Percentiles rank a stretch among this genome's conserved stretches.
Evolutionary conservation across 2,888 invertebrate species (phyloP).

Genomic region (Andrena praecox): DNA sequence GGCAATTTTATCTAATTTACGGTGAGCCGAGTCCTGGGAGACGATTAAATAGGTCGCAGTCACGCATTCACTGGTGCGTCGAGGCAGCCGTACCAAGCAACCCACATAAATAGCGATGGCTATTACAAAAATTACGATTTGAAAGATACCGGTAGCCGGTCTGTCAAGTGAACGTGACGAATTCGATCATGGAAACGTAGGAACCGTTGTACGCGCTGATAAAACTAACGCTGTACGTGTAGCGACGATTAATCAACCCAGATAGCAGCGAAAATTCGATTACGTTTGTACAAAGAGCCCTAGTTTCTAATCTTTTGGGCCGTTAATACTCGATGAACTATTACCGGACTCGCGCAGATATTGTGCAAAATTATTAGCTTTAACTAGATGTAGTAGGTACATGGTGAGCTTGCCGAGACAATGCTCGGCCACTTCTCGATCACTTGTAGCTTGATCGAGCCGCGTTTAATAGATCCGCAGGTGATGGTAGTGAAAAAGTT

Average conservation of each 20-base stretch:
- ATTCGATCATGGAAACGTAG: background rate
- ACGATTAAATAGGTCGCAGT: slow-evolving; percentile 67
- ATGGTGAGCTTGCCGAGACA: too few relatives aligned
- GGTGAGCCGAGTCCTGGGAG: slow-evolving; percentile 45
- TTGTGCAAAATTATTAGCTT: background rate
- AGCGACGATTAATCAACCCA: background rate
- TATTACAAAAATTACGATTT: slow-evolving; percentile 9
- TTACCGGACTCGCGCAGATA: background rate
- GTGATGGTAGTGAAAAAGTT: too few relatives aligned
- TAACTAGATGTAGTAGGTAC: background rate
- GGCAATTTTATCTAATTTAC: slow-evolving; percentile 70
- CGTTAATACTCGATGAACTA: background rate
- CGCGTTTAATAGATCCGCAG: too few relatives aligned
- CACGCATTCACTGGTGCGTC: slow-evolving; percentile 58
- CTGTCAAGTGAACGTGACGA: background rate
- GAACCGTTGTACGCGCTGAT: background rate
- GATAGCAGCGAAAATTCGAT: background rate
- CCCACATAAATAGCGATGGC: background rate
- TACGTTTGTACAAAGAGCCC: background rate
- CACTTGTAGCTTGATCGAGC: too few relatives aligned
- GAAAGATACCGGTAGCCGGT: background rate
- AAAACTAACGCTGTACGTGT: background rate
- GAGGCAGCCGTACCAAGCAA: slow-evolving; percentile 24
- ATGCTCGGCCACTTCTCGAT: too few relatives aligned
- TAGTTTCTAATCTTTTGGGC: background rate